phyloP scores from a whole-genome alignment of 2,113 vertebrate species.

The Cricetomys ansorgei region DNA sequence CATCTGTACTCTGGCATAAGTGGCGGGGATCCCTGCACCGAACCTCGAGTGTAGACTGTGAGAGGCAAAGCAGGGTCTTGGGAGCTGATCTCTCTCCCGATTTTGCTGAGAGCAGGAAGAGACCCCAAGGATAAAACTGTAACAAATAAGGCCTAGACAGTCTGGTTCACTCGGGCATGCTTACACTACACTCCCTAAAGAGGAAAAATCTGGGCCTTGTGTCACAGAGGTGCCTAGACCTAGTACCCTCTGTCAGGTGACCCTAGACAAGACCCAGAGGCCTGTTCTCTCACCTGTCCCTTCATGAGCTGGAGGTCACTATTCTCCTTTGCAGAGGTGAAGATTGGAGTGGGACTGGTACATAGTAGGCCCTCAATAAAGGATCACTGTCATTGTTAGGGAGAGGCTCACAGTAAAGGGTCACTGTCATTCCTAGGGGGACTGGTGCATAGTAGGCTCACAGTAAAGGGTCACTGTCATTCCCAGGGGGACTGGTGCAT shows the following conservation, averaged over 20 bases:
- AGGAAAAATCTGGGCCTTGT: background rate
- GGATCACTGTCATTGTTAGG: too few relatives aligned
- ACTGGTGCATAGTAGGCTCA: too few relatives aligned
- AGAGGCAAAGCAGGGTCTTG: background rate
- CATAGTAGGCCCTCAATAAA: too few relatives aligned
- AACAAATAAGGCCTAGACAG: background rate
- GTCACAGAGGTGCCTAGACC: background rate
- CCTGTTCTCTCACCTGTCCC: background rate
- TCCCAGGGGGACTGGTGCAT: too few relatives aligned
- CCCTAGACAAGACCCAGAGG: background rate
- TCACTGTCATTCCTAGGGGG: too few relatives aligned
- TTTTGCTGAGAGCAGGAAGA: background rate
- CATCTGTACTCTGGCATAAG: background rate
- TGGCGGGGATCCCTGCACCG: background rate
- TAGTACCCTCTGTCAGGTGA: background rate
- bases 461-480: too few relatives aligned
- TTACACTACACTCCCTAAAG: accelerated
- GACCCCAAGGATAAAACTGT: background rate
- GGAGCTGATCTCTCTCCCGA: background rate
- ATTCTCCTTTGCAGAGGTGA: background rate
- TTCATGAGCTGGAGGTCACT: background rate
- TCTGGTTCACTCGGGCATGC: background rate
- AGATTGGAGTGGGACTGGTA: background rate
- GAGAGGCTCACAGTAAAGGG: too few relatives aligned
- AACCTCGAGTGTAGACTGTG: background rate